Conservation (phyloP, 1,140 invertebrate species). For the Pemphigus obesinymphae region DNA sequence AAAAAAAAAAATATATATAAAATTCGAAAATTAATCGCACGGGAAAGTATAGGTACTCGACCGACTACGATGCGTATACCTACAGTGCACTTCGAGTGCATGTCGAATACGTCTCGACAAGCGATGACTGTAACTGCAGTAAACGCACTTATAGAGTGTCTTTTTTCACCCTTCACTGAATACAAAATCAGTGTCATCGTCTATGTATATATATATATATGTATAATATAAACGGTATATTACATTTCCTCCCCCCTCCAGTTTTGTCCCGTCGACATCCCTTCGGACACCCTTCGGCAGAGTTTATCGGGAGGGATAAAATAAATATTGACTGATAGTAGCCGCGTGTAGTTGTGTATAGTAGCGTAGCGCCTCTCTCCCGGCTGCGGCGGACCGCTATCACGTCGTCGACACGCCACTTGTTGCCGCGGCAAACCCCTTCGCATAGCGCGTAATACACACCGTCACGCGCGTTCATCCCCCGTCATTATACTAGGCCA, state of each 20-base stretch:
- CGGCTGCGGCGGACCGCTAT: neutral
- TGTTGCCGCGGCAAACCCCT: conserved; percentile 37
- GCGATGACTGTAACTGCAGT: too few relatives aligned
- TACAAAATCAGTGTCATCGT: neutral
- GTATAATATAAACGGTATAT: too few relatives aligned
- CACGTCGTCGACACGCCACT: conserved; percentile 8
- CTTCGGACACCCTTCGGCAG: conserved; percentile 11
- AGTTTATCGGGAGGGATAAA: conserved; percentile 18
- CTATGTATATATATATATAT: neutral
- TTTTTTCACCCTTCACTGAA: neutral
- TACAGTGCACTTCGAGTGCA: too few relatives aligned
- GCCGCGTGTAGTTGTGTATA: neutral
- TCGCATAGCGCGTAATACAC: neutral
- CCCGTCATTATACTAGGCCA: conserved; percentile 1
- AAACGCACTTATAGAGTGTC: too few relatives aligned
- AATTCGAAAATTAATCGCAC: too few relatives aligned
- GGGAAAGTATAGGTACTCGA: too few relatives aligned
- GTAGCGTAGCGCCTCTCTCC: neutral
- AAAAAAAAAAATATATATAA: too few relatives aligned
- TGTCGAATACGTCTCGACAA: too few relatives aligned
- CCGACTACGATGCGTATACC: too few relatives aligned
- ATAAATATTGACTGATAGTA: conserved; percentile 32
- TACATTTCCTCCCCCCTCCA: neutral
- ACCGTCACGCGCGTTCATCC: neutral
- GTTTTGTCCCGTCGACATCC: neutral